Base-by-base conservation (phyloP, 2,113 vertebrate species). In the Sinocyclocheilus maitianheensis region DNA sequence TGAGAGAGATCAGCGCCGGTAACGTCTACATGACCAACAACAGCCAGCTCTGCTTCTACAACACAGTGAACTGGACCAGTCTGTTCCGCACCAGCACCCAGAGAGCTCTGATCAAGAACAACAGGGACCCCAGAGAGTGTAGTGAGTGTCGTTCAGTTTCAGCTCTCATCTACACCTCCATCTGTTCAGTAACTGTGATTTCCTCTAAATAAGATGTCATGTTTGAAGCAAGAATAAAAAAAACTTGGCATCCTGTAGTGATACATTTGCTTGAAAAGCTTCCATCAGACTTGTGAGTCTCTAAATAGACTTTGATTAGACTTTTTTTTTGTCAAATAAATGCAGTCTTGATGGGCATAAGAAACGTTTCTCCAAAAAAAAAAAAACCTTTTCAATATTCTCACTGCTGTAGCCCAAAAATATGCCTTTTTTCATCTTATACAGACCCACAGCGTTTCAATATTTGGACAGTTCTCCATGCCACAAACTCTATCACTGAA, bases 71-170 rank as follows among this genome's bases (percentile, higher is more conserved):
- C 48, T 51, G 48, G 48, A 51, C 48, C 48, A 51, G 48, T 51
- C 48, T 51, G 48, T 51, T 51, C 12, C 48, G 3, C 48, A 51
- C 48, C 48, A 51, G 48, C 48, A 51, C 48, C 48, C 48, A 51
- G 48, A 51, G 48, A 51, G 11, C 48, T 51, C 48, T 51, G 91
- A 96, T 98, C 86, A 96, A 96, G 83, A 94, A 96, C 85, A 99
- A 99, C 84, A 96, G 95, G 83, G 96, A 96, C 85, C 95, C 97
- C 13, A 96, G 96, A 76, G 97, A 98, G 86, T 99, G 98, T 93
- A 95, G 98, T 99, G 91, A 98, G 98, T 97, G 10, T 24, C 10
- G 20, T 24, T 84, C 30, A 84, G 18, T 81, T n/a, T 40, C 26
- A 43, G 18, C 58, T 84, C 51, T 58, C 58, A 51, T 76, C 30